Percentiles rank a stretch among this genome's conserved stretches.
phyloP scores from a whole-genome alignment of 2,888 invertebrate genomes.

The Griposia aprilina region DNA sequence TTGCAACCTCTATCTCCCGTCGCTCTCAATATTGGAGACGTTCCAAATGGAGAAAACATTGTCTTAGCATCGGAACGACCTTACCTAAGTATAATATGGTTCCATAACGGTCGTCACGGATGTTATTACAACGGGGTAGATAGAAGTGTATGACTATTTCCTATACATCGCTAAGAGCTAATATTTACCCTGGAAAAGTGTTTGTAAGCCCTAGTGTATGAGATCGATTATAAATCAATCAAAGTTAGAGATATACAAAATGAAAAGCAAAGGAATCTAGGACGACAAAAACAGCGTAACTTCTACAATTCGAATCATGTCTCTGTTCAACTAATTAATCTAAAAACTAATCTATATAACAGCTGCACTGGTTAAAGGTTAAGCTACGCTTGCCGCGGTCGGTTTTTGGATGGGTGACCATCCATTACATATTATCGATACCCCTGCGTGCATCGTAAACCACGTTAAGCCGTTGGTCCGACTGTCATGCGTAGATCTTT shows the following conservation, averaged over 20 bases:
- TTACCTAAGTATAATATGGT: constrained; percentile 62
- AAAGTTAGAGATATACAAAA: not conserved
- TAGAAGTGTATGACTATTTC: constrained; percentile 24
- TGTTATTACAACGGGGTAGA: constrained; percentile 37
- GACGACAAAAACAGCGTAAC: not conserved
- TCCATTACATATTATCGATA: no score
- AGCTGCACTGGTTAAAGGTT: no score
- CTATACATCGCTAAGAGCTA: not conserved
- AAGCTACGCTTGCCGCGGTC: no score
- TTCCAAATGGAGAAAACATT: constrained; percentile 67
- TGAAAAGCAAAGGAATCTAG: not conserved
- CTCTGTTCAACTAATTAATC: not conserved
- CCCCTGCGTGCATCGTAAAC: no score
- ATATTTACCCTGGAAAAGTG: not conserved
- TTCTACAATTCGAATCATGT: not conserved
- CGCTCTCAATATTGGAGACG: constrained; percentile 56
- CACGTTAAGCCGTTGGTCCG: no score
- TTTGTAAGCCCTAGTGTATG: not conserved
- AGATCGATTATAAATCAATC: not conserved
- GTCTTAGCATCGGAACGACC: constrained; percentile 65
- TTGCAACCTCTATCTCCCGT: constrained; percentile 53
- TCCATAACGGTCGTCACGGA: constrained; percentile 44
- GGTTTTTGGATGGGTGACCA: no score
- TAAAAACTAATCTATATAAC: no score
- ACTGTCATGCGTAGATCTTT: no score